Percentiles rank a stretch among this genome's conserved stretches.
These are phyloP conservation scores for Drosophila eugracilis DNA, from an alignment of 1,140 invertebrate species.

Conservation along the genomic window DNA sequence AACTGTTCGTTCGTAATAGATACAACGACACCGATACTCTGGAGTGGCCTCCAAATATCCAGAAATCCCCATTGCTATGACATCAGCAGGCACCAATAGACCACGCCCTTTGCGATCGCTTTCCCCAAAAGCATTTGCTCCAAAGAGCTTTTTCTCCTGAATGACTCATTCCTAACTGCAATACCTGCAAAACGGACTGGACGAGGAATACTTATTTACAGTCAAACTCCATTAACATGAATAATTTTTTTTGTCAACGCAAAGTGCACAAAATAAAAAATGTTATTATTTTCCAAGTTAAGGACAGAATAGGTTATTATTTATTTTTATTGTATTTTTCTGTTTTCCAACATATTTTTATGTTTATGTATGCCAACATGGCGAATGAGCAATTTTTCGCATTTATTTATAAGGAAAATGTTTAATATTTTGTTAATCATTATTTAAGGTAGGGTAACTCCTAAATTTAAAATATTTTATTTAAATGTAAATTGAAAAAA, in stretches of 20 bases:
- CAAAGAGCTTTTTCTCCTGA: slow-evolving; percentile 36
- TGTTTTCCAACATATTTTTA: too few species aligned
- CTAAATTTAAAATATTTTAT: too few species aligned
- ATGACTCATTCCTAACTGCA: slow-evolving; percentile 21
- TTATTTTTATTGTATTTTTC: too few species aligned
- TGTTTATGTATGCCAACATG: too few species aligned
- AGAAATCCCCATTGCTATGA: slow-evolving; percentile 11
- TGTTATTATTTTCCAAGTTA: too few species aligned
- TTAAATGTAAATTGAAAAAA: too few species aligned
- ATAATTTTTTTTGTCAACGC: not conserved
- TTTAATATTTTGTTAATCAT: too few species aligned
- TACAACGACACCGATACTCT: slow-evolving; percentile 18
- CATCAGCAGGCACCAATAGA: slow-evolving; percentile 24
- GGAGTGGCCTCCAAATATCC: slow-evolving; percentile 3
- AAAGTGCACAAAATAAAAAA: too few species aligned
- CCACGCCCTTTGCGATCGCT: slow-evolving; percentile 41
- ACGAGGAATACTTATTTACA: slow-evolving; percentile 1
- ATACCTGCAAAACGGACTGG: slow-evolving; percentile 10
- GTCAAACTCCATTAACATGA: not conserved
- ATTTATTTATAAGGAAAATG: too few species aligned
- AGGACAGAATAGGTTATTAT: too few species aligned
- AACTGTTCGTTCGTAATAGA: slow-evolving; percentile 64
- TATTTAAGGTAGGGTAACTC: too few species aligned
- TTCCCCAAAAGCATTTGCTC: slow-evolving; percentile 33
- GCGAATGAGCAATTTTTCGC: not conserved